Evolutionary conservation across 2,888 invertebrate species (phyloP).

Genomic region (Oxycera nigricornis): DNA sequence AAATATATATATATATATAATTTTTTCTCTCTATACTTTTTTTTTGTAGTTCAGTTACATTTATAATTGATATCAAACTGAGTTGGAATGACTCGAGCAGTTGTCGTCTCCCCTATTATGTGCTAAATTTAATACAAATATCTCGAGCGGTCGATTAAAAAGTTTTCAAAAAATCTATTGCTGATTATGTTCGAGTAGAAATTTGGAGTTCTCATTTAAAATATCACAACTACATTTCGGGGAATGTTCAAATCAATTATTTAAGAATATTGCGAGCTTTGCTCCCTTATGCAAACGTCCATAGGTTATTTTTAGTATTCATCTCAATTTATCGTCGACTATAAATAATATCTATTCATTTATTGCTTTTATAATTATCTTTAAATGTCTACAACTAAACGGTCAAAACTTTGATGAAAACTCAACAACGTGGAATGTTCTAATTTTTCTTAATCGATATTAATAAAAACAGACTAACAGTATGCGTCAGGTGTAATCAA

Average conservation of each 20-base stretch:
- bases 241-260: conserved; percentile 26
- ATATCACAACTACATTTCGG: conserved; percentile 34
- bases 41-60: conserved; percentile 11
- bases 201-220: conserved; percentile 19
- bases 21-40: conserved; percentile 3
- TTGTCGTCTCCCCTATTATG: conserved; percentile 5
- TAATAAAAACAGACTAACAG: conserved; percentile 39
- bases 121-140: conserved; percentile 18
- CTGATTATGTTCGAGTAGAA: conserved; percentile 35
- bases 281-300: conserved; percentile 20
- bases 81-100: neutral
- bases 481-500: conserved; percentile 37
- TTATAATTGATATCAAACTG: conserved; percentile 31
- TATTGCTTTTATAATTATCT: conserved; percentile 30
- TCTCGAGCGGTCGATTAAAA: conserved; percentile 29
- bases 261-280: conserved; percentile 34
- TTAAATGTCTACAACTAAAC: conserved; percentile 13
- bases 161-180: conserved; percentile 29
- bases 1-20: conserved; percentile 31
- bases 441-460: conserved; percentile 30
- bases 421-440: conserved; percentile 38
- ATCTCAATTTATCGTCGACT: neutral
- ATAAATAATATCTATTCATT: conserved; percentile 37
- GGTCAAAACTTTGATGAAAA: conserved; percentile 29
- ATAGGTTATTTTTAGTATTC: neutral